phyloP scores from a whole-genome alignment of 2,888 invertebrate species.

The Sisyra terminalis region DNA sequence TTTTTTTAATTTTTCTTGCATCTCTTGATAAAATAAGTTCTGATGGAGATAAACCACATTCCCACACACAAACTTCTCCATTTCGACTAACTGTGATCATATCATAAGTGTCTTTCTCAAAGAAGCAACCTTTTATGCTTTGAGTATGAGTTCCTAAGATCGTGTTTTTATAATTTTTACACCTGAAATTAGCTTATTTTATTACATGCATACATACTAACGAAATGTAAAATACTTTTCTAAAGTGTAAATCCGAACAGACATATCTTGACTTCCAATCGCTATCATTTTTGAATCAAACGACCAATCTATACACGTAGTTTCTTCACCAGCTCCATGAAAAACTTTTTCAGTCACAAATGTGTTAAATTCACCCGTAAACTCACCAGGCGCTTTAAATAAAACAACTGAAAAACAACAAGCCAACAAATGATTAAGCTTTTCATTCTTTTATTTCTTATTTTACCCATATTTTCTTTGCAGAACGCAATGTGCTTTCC shows the following conservation, averaged over 20 bases:
- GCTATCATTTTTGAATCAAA: slow-evolving; percentile 75
- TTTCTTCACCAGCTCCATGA: slow-evolving; percentile 66
- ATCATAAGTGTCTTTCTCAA: slow-evolving; percentile 73
- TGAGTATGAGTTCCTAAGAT: slow-evolving; percentile 75
- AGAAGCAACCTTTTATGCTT: slow-evolving; percentile 70
- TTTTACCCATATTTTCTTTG: slow-evolving; percentile 60
- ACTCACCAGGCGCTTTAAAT: slow-evolving; percentile 69
- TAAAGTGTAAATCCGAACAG: slow-evolving; percentile 67
- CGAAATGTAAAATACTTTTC: slow-evolving; percentile 31
- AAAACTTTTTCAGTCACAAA: slow-evolving; percentile 74
- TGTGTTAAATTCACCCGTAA: slow-evolving; percentile 70
- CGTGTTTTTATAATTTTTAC: slow-evolving; percentile 58
- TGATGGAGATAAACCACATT: slow-evolving; percentile 56
- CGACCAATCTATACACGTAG: slow-evolving; percentile 85
- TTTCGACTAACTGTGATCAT: slow-evolving; percentile 69
- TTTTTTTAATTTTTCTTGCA: slow-evolving; percentile 33
- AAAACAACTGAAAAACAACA: slow-evolving; percentile 47
- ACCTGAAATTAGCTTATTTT: slow-evolving; percentile 16
- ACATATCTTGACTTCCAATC: slow-evolving; percentile 81
- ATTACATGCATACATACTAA: slow-evolving; percentile 5
- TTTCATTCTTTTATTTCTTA: background rate
- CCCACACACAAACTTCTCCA: slow-evolving; percentile 76
- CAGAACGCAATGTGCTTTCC: slow-evolving; percentile 86
- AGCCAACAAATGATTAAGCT: background rate
- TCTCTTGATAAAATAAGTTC: slow-evolving; percentile 37